Evolutionary conservation across 2,888 invertebrate species (phyloP), one percentile per base, ranked within the genome.

Genomic region (Agrochola circellaris): DNA sequence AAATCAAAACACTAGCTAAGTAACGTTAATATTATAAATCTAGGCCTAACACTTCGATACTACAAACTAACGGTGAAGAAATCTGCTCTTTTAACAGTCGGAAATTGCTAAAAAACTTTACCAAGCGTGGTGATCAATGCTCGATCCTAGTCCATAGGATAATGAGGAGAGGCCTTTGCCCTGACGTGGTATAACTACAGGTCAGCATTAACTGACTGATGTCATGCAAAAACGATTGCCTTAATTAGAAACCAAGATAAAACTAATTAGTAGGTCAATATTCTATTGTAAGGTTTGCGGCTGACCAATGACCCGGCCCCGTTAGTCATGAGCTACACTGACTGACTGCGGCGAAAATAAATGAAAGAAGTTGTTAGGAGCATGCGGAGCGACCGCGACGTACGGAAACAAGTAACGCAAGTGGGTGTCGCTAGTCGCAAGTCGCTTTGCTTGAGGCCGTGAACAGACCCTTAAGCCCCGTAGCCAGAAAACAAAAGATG

Each of bases 181-280:
- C 64, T 58, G 34, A 45, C 54, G 62, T 45, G 5, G 20, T 15
- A 9, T 56, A 76, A 56, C 38, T 23, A 34, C 48, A 76, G 62
- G 45, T 17, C 20, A 48, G 34, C 54, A 17, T 38, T 76, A n/a
- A 76, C 56, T 30, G 45, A 48, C 56, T 23, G 9, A 23, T 56
- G 70, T 42, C 77, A 77, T 54, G 78, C 68, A 38, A 77, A 62
- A 77, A 45, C 58, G 1, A 66, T 20, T 66, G 20, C 66, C 26
- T 66, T 66, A 56, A 54, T 65, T 79, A 64, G 42, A 71, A 78
- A 60, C 42, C 54, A 48, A 72, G 80, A 79, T 79, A 79, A 72
- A 15, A 56, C 26, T 81, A 80, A 81, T 81, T 66, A 75, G 30
- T 81, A 70, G 69, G 56, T 71, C 61, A 68, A 77, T 56, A 58